A percentile compares a stretch with the other conserved stretches of the same genome.
These are phyloP conservation scores for Cyaniris semiargus DNA, from an alignment of 2,888 invertebrate genomes.

Conservation along the genomic window DNA sequence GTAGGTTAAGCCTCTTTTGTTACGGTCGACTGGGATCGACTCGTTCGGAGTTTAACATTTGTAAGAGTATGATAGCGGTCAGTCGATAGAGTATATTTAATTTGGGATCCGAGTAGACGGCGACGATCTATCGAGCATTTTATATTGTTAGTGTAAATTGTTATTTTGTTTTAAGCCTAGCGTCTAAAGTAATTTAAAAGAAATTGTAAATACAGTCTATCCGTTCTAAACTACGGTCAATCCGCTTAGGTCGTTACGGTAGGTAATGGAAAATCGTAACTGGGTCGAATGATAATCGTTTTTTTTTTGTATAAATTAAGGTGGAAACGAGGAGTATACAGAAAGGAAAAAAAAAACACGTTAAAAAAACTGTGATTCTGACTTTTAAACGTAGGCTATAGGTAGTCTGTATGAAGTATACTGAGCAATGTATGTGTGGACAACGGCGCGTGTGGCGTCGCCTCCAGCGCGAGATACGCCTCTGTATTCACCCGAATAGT, in stretches of 20 bases:
- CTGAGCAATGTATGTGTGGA: slow-evolving; percentile 49
- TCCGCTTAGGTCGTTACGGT: slow-evolving; percentile 71
- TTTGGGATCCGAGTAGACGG: slow-evolving; percentile 73
- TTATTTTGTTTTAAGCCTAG: slow-evolving; percentile 80
- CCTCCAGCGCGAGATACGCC: slow-evolving; percentile 26
- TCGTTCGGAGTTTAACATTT: slow-evolving; percentile 77
- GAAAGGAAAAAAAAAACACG: slow-evolving; percentile 70
- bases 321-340: slow-evolving; percentile 60
- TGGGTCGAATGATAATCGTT: slow-evolving; percentile 65
- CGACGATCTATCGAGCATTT: slow-evolving; percentile 78
- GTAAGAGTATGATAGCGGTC: slow-evolving; percentile 65
- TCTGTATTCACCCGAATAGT: slow-evolving; percentile 20
- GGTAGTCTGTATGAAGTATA: slow-evolving; percentile 67
- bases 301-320: slow-evolving; percentile 64
- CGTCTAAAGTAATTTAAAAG: slow-evolving; percentile 75
- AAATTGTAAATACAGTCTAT: slow-evolving; percentile 74
- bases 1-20: slow-evolving; percentile 78
- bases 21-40: slow-evolving; percentile 77
- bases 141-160: slow-evolving; percentile 80
- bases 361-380: slow-evolving; percentile 80
- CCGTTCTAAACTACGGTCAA: slow-evolving; percentile 70
- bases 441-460: slow-evolving; percentile 46
- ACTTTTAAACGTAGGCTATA: slow-evolving; percentile 75
- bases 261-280: slow-evolving; percentile 72
- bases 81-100: slow-evolving; percentile 73